Evolutionary conservation across 2,888 invertebrate genomes (phyloP).

Genomic region (Gastracanthus pulcherrimus): DNA sequence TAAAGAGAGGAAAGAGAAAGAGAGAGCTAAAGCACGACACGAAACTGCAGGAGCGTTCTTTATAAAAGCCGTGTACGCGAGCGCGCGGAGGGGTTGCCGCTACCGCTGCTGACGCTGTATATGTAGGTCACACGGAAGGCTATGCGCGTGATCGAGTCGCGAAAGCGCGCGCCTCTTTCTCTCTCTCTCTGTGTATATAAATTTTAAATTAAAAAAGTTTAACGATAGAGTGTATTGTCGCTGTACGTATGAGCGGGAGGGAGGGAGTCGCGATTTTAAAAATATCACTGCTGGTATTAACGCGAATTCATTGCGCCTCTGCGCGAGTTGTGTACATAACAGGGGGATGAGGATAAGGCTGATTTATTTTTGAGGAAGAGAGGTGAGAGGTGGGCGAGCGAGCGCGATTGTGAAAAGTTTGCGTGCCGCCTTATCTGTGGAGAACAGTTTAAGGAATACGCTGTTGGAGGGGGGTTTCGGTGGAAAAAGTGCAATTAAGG

Average conservation of each 20-base stretch:
- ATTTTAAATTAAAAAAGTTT: conserved; percentile 56
- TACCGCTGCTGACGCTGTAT: neutral
- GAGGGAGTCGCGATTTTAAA: conserved; percentile 23
- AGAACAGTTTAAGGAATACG: too few relatives aligned
- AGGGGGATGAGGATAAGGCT: too few relatives aligned
- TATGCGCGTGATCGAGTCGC: conserved; percentile 6
- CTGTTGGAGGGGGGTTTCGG: too few relatives aligned
- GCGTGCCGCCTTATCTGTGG: too few relatives aligned
- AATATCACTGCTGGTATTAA: conserved; percentile 11
- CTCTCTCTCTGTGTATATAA: neutral
- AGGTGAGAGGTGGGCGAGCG: too few relatives aligned
- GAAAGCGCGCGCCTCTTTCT: neutral
- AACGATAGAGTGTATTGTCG: neutral
- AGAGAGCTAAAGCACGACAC: conserved; percentile 28
- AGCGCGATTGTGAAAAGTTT: too few relatives aligned
- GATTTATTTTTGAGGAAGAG: too few relatives aligned
- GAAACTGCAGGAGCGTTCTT: conserved; percentile 16
- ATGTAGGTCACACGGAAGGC: conserved; percentile 48
- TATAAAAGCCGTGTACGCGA: neutral
- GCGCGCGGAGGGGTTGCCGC: neutral
- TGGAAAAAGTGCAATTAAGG: too few relatives aligned
- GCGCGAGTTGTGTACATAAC: neutral
- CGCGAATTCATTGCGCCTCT: neutral
- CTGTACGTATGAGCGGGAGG: neutral
- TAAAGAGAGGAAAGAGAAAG: neutral